These are phyloP conservation scores for silkworm (Bombyx mori) DNA, from an alignment of 1,140 invertebrate genomes.

Conservation along the genomic window DNA sequence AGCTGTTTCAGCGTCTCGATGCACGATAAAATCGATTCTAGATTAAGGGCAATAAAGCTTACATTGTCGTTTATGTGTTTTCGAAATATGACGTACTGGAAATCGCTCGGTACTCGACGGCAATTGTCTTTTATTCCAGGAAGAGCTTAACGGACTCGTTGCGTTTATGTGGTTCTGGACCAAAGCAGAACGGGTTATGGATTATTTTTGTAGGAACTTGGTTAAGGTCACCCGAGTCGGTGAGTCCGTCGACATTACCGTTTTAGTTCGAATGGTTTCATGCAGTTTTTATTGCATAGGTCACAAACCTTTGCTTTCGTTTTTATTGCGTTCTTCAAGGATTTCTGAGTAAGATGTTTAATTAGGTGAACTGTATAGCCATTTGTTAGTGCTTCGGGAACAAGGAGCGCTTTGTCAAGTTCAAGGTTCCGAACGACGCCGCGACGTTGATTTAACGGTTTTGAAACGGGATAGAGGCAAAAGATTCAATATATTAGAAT, in stretches of 20 bases:
- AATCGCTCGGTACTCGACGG: constrained; percentile 37
- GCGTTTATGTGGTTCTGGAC: constrained; percentile 16
- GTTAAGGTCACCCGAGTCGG: constrained; percentile 27
- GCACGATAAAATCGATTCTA: constrained; percentile 22
- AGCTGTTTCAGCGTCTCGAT: constrained; percentile 26
- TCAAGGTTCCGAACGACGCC: too few species aligned
- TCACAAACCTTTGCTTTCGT: constrained; percentile 37
- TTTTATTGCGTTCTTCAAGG: constrained; percentile 37
- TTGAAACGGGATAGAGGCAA: too few species aligned
- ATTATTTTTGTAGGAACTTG: constrained; percentile 23
- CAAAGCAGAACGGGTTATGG: constrained; percentile 14
- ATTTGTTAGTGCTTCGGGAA: not conserved
- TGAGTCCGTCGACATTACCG: constrained; percentile 63
- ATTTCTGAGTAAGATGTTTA: constrained; percentile 28
- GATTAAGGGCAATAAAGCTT: constrained; percentile 12
- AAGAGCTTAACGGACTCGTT: constrained; percentile 24
- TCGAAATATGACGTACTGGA: constrained; percentile 26
- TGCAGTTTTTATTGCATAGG: constrained; percentile 67
- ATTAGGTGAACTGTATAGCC: constrained; percentile 20
- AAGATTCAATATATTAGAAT: too few species aligned
- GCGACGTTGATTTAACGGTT: too few species aligned
- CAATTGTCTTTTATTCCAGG: constrained; percentile 28
- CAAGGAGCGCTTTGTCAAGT: not conserved
- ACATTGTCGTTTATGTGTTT: constrained; percentile 6
- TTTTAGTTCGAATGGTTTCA: constrained; percentile 64